Evolutionary conservation across 2,888 invertebrate species (phyloP), one percentile per base, ranked within the genome.

Genomic region (Aphodius sticticus): DNA sequence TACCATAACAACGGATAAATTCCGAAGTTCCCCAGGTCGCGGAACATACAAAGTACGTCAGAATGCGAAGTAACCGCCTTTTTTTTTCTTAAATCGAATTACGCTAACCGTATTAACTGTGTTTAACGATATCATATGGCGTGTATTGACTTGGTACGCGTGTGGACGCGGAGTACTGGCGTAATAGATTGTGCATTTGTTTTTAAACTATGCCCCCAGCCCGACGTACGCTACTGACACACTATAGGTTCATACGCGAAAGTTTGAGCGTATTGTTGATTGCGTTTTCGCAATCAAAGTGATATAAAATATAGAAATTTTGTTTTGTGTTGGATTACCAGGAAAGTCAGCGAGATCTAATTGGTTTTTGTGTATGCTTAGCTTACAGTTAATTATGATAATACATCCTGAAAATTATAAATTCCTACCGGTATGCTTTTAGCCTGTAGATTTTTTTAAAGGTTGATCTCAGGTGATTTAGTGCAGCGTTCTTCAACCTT

Each of bases 1-100:
- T 72, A 76, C 26, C 38, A 76, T 70, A 79, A 76, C 14, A 72
- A 53, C 35, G 35, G 14, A 16, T 26, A 78, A 78, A 37, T 38
- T 15, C 12, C 9, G 38, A n/a, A 38, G 14, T 4, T 36, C 72
- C 36, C 36, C 53, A 6, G 15, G 15, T 16, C 76, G 14, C 76
- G 15, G n/a, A 53, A 76, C 16, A 15, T 15, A 71, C 53, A 9
- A 26, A 74, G 26, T 53, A 53, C 53, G 53, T 53, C 12, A 14
- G 12, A 72, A 72, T 26, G 74, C 35, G 74, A 76, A 76, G 16
- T 16, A 15, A 16, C 76, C 38, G 36, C 14, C 15, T 53, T 37
- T 53, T 53, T 36, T 37, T 16, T 4, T 53, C 4, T 36, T 37
- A 26, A 74, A 74, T 74, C 37, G 26, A 16, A 9, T n/a, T 74